Evolutionary conservation across 2,888 invertebrate species (phyloP).

Genomic region (Tachystola acroxantha): DNA sequence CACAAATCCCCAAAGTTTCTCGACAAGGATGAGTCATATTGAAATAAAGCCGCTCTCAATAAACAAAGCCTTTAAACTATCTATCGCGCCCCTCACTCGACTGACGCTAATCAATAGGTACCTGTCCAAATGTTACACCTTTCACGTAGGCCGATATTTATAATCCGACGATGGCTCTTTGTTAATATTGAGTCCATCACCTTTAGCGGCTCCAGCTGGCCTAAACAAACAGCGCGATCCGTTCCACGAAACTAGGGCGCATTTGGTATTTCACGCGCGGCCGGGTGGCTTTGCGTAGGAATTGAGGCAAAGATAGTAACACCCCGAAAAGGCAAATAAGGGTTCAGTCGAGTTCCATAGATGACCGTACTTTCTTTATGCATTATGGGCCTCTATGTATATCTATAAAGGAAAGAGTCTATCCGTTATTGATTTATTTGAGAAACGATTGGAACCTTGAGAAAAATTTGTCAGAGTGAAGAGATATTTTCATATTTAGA

Average conservation of each 20-base stretch:
- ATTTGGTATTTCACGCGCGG: constrained; percentile 76
- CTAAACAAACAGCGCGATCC: constrained; percentile 73
- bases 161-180: constrained; percentile 44
- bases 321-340: constrained; percentile 70
- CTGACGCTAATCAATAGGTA: constrained; percentile 19
- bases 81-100: constrained; percentile 7
- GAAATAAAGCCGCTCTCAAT: constrained; percentile 1
- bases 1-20: constrained; percentile 31
- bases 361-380: constrained; percentile 68
- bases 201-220: constrained; percentile 52
- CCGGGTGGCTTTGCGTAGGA: constrained; percentile 65
- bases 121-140: constrained; percentile 38
- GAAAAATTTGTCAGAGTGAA: too few species aligned
- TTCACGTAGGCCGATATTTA: constrained; percentile 37
- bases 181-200: constrained; percentile 65
- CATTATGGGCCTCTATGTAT: constrained; percentile 35
- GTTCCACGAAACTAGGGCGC: constrained; percentile 69
- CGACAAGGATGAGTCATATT: constrained; percentile 17
- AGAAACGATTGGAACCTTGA: constrained; percentile 51
- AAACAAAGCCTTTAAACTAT: constrained; percentile 10
- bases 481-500: constrained; percentile 42
- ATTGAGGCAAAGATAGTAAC: constrained; percentile 69
- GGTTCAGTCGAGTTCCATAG: constrained; percentile 62
- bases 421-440: constrained; percentile 45
- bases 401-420: constrained; percentile 23